Conservation (phyloP, 1,140 invertebrate genomes). For the Condylostylus longicornis region DNA sequence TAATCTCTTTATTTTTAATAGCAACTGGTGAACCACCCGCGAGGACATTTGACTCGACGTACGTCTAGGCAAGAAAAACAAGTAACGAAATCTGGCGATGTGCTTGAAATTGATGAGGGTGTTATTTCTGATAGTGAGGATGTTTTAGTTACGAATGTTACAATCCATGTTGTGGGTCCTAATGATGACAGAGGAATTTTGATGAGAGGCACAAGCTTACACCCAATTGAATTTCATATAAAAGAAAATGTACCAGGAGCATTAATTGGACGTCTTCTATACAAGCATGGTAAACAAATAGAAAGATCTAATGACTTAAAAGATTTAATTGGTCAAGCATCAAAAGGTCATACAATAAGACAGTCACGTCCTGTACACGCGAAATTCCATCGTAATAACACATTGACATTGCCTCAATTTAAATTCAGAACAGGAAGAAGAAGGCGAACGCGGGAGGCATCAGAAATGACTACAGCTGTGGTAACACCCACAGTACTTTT, state of each 20-base stretch:
- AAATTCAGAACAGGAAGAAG: too few relatives aligned
- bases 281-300: constrained; percentile 38
- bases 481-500: too few relatives aligned
- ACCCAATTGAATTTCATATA: constrained; percentile 55
- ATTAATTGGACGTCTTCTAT: constrained; percentile 56
- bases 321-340: neutral
- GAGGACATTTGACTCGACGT: neutral
- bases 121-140: constrained; percentile 35
- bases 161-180: constrained; percentile 65
- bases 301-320: constrained; percentile 13
- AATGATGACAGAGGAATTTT: constrained; percentile 43
- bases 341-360: neutral
- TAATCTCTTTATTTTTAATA: constrained; percentile 5
- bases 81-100: constrained; percentile 1
- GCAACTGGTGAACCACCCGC: constrained; percentile 21
- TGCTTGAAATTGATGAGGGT: constrained; percentile 8
- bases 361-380: too few relatives aligned
- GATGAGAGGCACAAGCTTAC: constrained; percentile 44
- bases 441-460: too few relatives aligned
- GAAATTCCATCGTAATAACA: too few relatives aligned
- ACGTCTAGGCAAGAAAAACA: constrained; percentile 1
- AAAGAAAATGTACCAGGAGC: constrained; percentile 61
- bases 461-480: too few relatives aligned
- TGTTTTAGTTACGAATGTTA: constrained; percentile 61
- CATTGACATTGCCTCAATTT: too few relatives aligned